A percentile compares a stretch with the other conserved stretches of the same genome.
Evolutionary conservation across 30 jellyfish, hydroid and myxozoan species (phyloP).

Genomic region (Clytia hemisphaerica): DNA sequence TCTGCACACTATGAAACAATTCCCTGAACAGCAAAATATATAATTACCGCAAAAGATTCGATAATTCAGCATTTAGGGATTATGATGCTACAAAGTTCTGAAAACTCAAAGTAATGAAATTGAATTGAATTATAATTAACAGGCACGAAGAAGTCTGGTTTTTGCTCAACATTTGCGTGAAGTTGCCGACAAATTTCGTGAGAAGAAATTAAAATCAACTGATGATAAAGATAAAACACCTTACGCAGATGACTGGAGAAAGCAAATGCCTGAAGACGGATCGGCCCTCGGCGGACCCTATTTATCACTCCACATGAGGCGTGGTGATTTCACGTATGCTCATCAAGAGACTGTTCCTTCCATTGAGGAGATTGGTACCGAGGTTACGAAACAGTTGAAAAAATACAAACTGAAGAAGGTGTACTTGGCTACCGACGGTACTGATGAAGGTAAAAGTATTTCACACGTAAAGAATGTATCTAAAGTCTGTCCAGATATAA

Average conservation of each 20-base stretch:
- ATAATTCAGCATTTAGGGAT: too few species aligned
- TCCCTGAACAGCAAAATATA: too few species aligned
- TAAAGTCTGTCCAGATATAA: too few species aligned
- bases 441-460: slow-evolving; percentile 57
- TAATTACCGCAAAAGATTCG: too few species aligned
- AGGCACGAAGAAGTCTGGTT: slow-evolving; percentile 94
- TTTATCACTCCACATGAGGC: slow-evolving; percentile 76
- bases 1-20: too few species aligned
- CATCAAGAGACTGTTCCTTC: slow-evolving; percentile 79
- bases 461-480: too few species aligned
- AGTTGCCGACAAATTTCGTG: slow-evolving; percentile 65
- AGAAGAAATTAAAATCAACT: slow-evolving; percentile 47
- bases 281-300: slow-evolving; percentile 84
- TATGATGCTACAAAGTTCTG: too few species aligned
- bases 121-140: background rate
- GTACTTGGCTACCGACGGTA: slow-evolving; percentile 75
- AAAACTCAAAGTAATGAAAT: too few species aligned
- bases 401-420: slow-evolving; percentile 49
- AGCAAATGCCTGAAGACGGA: slow-evolving; percentile 87
- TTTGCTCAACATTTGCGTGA: slow-evolving; percentile 75
- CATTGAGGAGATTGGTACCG: slow-evolving; percentile 53
- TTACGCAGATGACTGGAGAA: slow-evolving; percentile 78
- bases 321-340: slow-evolving; percentile 74
- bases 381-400: slow-evolving; percentile 43
- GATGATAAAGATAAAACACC: slow-evolving; percentile 70